A percentile compares a stretch with the other conserved stretches of the same genome.
phyloP scores from a whole-genome alignment of 2,113 vertebrate species.

The Alligator mississippiensis region DNA sequence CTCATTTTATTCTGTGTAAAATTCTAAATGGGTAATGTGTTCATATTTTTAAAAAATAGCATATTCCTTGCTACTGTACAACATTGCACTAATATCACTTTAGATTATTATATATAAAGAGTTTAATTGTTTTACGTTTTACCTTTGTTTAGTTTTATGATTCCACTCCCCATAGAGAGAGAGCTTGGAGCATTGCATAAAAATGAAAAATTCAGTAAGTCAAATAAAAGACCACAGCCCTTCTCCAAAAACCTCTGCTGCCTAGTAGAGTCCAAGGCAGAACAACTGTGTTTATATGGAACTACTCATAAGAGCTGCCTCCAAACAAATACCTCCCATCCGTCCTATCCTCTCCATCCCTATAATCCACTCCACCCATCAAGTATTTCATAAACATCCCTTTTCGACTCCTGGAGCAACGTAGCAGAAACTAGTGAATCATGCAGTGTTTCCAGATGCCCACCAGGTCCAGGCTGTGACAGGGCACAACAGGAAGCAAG shows the following conservation, averaged over 20 bases:
- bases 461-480: too few relatives aligned
- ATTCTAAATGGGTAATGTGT: too few relatives aligned
- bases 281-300: not conserved
- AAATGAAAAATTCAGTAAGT: not conserved
- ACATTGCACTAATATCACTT: fast-evolving
- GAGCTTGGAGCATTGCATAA: too few relatives aligned
- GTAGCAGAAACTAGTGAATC: too few relatives aligned
- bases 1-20: too few relatives aligned
- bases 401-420: too few relatives aligned
- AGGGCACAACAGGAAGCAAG: too few relatives aligned
- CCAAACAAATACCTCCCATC: not conserved
- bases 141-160: not conserved
- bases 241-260: not conserved
- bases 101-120: not conserved
- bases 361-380: not conserved
- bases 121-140: not conserved
- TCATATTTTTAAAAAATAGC: too few relatives aligned
- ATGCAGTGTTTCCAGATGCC: too few relatives aligned
- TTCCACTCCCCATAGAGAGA: fast-evolving
- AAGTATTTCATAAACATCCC: too few relatives aligned
- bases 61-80: not conserved
- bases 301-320: not conserved
- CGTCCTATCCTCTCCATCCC: not conserved
- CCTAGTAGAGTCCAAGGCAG: not conserved
- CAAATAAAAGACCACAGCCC: not conserved